Base-by-base conservation (phyloP, 2,797 vertebrate genomes). In the Sebastolobus altivelis region DNA sequence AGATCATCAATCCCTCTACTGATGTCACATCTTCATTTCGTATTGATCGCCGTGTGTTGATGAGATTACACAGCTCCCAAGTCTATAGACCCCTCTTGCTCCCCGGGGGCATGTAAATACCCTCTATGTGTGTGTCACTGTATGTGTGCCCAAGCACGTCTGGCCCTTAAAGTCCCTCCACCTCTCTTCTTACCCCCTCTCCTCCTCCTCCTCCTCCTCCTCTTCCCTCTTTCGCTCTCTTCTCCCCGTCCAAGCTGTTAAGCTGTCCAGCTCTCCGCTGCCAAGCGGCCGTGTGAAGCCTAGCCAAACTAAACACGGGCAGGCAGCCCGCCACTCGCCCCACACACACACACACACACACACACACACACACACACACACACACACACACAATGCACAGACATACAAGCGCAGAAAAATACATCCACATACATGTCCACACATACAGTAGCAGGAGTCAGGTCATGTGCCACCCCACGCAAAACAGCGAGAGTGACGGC, bases 271-370 rank as follows among this genome's bases (percentile, higher is more conserved):
- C 90, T 93, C 95, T 92, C 91, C 72, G 90, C 96, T 96, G 97
- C 97, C 97, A 99, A 97, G 95, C 94, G 96, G 93, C 95, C 92
- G 94, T 96, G 95, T 96, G 97, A 97, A 96, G 96, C 90, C 95
- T 86, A 94, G 97, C 97, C 98, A 99, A 99, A 97, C 96, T 96
- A 97, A 99, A 98, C 97, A 98, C 95, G 93, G 96, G 96, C 97
- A 95, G 92, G 96, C 95, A 96, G 96, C 97, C 97, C 94, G 95
- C 92, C 95, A 95, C 92, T 95, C 94, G 94, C 6, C 35, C 7
- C 61, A 37, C 89, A 72, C 87, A 72, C 54, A 58, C 84, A 77
- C 82, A 71, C 78, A 60, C n/a, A n/a, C n/a, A n/a, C n/a, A n/a
- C n/a, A n/a, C n/a, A n/a, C 68, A 62, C 61, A 75, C 49, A 37